Evolutionary conservation across 2,797 vertebrate species (phyloP).

Genomic region (Poliocrania exsul): DNA sequence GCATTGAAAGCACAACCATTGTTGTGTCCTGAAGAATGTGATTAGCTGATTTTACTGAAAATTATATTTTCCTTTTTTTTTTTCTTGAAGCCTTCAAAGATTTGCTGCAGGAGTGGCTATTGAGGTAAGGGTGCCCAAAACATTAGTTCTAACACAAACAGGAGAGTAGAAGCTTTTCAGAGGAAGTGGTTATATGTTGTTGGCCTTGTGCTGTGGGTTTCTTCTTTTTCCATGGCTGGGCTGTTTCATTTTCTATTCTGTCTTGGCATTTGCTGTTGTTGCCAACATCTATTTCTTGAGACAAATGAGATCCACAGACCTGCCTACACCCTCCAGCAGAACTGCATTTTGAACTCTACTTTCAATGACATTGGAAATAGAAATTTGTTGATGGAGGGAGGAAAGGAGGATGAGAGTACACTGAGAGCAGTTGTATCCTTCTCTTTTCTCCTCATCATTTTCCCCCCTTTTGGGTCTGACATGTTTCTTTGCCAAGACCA

Average conservation of each 20-base stretch:
- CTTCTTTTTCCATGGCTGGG: constrained; percentile 37
- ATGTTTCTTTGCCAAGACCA: neutral
- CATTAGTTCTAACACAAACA: neutral
- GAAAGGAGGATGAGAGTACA: neutral
- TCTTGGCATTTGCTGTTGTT: neutral
- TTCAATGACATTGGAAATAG: neutral
- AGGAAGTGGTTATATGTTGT: constrained; percentile 60
- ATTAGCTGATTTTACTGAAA: neutral
- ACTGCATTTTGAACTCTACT: neutral
- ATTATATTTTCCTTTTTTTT: neutral
- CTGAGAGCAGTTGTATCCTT: neutral
- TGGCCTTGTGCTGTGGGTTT: constrained; percentile 35
- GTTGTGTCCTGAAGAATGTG: neutral
- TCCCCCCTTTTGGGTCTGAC: neutral
- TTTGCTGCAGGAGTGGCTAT: neutral
- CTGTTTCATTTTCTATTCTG: constrained; percentile 3
- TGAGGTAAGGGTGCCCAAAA: neutral
- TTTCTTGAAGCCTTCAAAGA: neutral
- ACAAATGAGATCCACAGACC: neutral
- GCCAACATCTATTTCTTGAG: neutral
- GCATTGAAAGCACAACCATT: neutral
- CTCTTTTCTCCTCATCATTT: neutral
- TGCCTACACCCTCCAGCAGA: neutral
- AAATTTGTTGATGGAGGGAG: neutral
- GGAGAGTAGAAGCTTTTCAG: constrained; percentile 15